Conservation (phyloP, 2,888 invertebrate species). For the Alsophila aescularia region DNA sequence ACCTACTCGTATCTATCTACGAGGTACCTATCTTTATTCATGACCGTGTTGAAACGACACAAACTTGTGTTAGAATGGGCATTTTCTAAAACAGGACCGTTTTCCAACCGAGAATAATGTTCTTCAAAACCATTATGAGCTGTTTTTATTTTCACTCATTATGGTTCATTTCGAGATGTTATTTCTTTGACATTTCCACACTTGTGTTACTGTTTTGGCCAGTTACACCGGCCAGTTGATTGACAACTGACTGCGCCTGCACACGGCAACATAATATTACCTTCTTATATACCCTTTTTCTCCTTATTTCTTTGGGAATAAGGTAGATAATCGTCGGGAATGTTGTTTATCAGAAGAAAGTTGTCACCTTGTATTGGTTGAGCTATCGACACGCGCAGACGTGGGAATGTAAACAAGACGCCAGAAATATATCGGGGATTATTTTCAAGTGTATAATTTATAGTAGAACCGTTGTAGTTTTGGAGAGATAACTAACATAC, state of each 20-base stretch:
- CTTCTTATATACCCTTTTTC: neutral
- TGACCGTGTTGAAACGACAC: neutral
- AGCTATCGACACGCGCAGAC: constrained; percentile 70
- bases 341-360: constrained; percentile 32
- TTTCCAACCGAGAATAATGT: constrained; percentile 19
- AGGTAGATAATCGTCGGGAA: constrained; percentile 40
- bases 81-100: constrained; percentile 6
- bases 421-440: constrained; percentile 55
- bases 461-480: constrained; percentile 37
- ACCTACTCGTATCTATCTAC: neutral
- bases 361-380: constrained; percentile 46
- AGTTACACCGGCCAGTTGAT: constrained; percentile 52
- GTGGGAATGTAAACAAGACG: constrained; percentile 77
- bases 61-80: neutral
- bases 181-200: constrained; percentile 49
- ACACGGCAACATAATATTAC: constrained; percentile 31
- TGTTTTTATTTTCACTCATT: constrained; percentile 31
- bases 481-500: constrained; percentile 1
- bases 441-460: constrained; percentile 52
- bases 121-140: constrained; percentile 16
- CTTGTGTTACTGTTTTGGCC: constrained; percentile 47
- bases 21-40: neutral
- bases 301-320: constrained; percentile 34
- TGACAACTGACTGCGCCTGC: constrained; percentile 60
- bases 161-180: constrained; percentile 30